A percentile compares a stretch with the other conserved stretches of the same genome.
Evolutionary conservation across 2,113 vertebrate genomes (phyloP).

Genomic region (Phrynosoma blainvillii): DNA sequence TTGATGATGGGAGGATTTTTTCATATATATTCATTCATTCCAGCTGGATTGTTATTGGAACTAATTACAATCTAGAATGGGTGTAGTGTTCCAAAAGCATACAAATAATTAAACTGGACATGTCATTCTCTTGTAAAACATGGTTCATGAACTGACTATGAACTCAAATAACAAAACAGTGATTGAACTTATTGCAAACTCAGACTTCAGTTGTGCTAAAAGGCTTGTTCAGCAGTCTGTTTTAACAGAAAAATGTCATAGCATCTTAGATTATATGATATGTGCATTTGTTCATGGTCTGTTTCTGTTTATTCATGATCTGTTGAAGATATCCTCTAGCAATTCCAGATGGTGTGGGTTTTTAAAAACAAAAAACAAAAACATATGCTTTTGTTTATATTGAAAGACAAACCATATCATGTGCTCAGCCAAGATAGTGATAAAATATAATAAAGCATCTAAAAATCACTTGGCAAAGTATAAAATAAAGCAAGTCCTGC

Average conservation of each 20-base stretch:
- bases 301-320: not conserved
- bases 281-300: not conserved
- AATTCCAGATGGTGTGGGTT: not conserved
- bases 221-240: not conserved
- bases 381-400: not conserved
- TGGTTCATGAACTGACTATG: slow-evolving; percentile 3
- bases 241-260: not conserved
- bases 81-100: not conserved
- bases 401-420: not conserved
- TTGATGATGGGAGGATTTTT: slow-evolving; percentile 52
- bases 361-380: not conserved
- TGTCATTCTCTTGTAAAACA: not conserved
- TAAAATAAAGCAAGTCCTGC: not conserved
- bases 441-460: not conserved
- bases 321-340: not conserved
- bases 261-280: not conserved
- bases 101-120: slow-evolving; percentile 32
- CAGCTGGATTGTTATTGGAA: slow-evolving; percentile 5
- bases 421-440: not conserved
- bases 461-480: not conserved
- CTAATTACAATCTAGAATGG: slow-evolving; percentile 35
- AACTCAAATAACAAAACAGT: not conserved
- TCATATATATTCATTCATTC: slow-evolving; percentile 1
- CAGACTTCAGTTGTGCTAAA: not conserved
- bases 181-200: not conserved